phyloP scores from a whole-genome alignment of 2,888 invertebrate species.

The Sclerodermus sp. region DNA sequence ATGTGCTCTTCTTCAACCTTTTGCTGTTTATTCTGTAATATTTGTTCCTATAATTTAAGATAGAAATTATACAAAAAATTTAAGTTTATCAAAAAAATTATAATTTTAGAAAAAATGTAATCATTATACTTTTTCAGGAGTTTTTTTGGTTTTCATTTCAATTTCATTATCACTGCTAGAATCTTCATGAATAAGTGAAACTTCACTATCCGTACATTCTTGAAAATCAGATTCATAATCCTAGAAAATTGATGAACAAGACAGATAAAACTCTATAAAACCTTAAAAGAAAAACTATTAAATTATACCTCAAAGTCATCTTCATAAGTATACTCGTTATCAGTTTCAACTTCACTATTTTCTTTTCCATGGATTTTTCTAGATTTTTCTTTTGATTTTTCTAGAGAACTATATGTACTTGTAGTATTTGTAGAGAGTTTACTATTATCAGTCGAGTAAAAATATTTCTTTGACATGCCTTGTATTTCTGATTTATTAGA shows the following conservation, averaged over 20 bases:
- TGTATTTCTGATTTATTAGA: too few species aligned
- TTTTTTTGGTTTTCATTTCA: slow-evolving; percentile 31
- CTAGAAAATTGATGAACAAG: slow-evolving; percentile 36
- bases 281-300: neutral
- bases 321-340: slow-evolving; percentile 47
- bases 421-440: too few species aligned
- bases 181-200: slow-evolving; percentile 43
- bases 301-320: slow-evolving; percentile 59
- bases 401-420: too few species aligned
- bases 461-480: too few species aligned
- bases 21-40: slow-evolving; percentile 29
- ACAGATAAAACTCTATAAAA: slow-evolving; percentile 5
- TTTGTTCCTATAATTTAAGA: slow-evolving; percentile 23
- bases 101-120: neutral
- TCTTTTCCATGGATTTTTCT: neutral
- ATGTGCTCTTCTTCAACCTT: slow-evolving; percentile 46
- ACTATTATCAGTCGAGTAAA: too few species aligned
- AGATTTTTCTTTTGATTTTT: too few species aligned
- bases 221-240: slow-evolving; percentile 62
- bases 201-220: slow-evolving; percentile 49
- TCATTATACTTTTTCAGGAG: slow-evolving; percentile 35
- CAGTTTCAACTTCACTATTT: slow-evolving; percentile 5
- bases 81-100: neutral
- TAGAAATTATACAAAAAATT: neutral
- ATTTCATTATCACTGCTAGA: slow-evolving; percentile 28